These are phyloP conservation scores for Hipparchia semele DNA, from an alignment of 2,888 invertebrate species.

Conservation along the genomic window DNA sequence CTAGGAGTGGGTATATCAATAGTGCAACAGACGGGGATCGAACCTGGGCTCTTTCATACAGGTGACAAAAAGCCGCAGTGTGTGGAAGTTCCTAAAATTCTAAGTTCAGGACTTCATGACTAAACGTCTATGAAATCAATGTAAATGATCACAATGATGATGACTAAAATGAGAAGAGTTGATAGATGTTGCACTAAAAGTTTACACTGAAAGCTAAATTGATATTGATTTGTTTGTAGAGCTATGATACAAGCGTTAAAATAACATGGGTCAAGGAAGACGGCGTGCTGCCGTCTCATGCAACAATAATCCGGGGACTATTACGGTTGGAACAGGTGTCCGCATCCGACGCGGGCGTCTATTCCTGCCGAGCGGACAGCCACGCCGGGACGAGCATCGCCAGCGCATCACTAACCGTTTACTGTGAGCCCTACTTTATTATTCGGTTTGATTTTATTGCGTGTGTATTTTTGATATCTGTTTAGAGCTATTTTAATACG, in stretches of 20 bases:
- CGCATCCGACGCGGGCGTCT: slow-evolving; percentile 93
- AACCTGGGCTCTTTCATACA: too few species aligned
- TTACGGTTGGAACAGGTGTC: slow-evolving; percentile 92
- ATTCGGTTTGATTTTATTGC: slow-evolving; percentile 69
- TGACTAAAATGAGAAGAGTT: neutral
- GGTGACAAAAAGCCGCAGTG: too few species aligned
- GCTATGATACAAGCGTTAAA: slow-evolving; percentile 74
- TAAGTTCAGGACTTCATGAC: too few species aligned
- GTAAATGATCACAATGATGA: too few species aligned
- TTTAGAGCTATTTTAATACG: slow-evolving; percentile 69
- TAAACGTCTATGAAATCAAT: too few species aligned
- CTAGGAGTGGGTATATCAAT: too few species aligned
- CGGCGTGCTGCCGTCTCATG: slow-evolving; percentile 69
- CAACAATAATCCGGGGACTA: slow-evolving; percentile 70
- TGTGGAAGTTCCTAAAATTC: too few species aligned
- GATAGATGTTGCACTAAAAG: neutral
- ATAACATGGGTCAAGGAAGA: slow-evolving; percentile 79
- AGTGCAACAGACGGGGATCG: too few species aligned
- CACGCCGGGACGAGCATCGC: slow-evolving; percentile 94
- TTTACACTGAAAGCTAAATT: slow-evolving; percentile 7
- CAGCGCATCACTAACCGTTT: slow-evolving; percentile 93
- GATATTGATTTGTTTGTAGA: slow-evolving; percentile 57
- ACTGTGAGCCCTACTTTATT: slow-evolving; percentile 87
- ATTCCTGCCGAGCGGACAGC: slow-evolving; percentile 96
- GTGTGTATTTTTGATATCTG: slow-evolving; percentile 65